Conservation (phyloP, 1,140 invertebrate species). For the Anoplolepis gracilipes region DNA sequence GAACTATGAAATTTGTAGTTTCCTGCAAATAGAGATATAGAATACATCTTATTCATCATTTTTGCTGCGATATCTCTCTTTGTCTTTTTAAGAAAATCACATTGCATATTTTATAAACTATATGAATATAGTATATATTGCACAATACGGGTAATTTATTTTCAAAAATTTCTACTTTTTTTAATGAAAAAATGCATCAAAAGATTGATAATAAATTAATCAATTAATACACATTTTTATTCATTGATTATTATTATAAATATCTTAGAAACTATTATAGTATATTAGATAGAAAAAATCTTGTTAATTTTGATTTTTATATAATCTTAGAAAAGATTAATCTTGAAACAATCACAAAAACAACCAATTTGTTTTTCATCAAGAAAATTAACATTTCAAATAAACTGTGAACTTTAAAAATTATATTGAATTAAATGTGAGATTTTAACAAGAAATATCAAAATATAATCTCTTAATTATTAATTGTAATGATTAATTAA, state of each 20-base stretch:
- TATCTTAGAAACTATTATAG: too few relatives aligned
- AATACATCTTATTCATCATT: neutral
- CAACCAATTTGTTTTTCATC: too few relatives aligned
- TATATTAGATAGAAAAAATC: too few relatives aligned
- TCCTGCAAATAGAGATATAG: neutral
- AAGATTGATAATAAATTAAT: neutral
- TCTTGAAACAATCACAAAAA: too few relatives aligned
- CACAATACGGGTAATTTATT: neutral
- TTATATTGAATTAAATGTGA: neutral
- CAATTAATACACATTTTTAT: too few relatives aligned
- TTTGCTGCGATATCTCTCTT: neutral
- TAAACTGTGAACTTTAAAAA: neutral
- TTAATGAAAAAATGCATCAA: neutral
- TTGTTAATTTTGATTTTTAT: too few relatives aligned
- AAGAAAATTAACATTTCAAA: neutral
- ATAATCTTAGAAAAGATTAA: too few relatives aligned
- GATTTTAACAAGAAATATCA: neutral
- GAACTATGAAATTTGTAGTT: neutral
- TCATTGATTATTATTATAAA: too few relatives aligned
- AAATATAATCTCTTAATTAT: neutral
- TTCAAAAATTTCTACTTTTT: neutral
- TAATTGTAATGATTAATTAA: neutral
- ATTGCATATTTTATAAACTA: neutral
- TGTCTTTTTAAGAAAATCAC: neutral
- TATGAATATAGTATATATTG: neutral